These are phyloP conservation scores for Campoplex nolae DNA, from an alignment of 2,888 invertebrate species.

Conservation along the genomic window DNA sequence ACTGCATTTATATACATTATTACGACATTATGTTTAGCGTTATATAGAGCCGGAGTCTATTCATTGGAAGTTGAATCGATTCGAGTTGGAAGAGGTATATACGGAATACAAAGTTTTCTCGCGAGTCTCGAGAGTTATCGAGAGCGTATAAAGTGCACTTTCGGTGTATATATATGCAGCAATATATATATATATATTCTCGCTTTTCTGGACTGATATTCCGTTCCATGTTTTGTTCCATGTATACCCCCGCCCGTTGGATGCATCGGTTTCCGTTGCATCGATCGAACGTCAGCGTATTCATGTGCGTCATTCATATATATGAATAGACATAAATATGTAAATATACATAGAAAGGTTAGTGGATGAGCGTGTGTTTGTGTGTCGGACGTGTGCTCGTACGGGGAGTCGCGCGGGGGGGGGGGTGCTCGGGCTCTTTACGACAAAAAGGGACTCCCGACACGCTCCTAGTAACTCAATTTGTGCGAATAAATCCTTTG, in stretches of 20 bases:
- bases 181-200: conserved; percentile 25
- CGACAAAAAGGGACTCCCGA: conserved; percentile 61
- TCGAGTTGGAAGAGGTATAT: conserved; percentile 29
- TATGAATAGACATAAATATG: conserved; percentile 1
- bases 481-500: conserved; percentile 61
- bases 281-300: conserved; percentile 59
- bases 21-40: background rate
- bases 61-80: conserved; percentile 28
- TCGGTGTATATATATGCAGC: conserved; percentile 34
- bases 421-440: conserved; percentile 39
- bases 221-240: conserved; percentile 21
- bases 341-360: conserved; percentile 5
- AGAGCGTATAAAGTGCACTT: conserved; percentile 63
- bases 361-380: background rate
- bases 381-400: background rate
- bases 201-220: conserved; percentile 33
- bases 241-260: conserved; percentile 11
- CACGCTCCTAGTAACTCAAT: conserved; percentile 60
- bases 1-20: background rate
- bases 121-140: conserved; percentile 56
- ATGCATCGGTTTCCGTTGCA: conserved; percentile 66
- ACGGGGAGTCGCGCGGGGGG: background rate
- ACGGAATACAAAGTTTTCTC: conserved; percentile 50
- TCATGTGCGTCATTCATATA: conserved; percentile 12
- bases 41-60: conserved; percentile 1